phyloP scores from a whole-genome alignment of 2,888 invertebrate species.

The Meghimatium bilineatum region DNA sequence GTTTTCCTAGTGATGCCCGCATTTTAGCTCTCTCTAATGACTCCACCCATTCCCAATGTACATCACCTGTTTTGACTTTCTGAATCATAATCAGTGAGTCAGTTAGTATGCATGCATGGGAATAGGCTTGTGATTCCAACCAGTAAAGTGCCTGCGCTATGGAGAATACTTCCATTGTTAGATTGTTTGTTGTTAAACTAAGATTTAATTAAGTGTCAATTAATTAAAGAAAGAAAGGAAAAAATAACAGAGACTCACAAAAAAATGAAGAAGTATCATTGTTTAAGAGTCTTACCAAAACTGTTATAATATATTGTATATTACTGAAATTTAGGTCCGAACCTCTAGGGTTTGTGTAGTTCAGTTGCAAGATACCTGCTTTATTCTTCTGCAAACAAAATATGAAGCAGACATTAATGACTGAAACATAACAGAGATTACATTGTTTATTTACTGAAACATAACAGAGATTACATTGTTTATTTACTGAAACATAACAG shows the following conservation, averaged over 20 bases:
- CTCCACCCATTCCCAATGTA: no score
- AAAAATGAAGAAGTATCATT: not conserved
- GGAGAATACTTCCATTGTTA: no score
- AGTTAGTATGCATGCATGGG: no score
- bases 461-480: not conserved
- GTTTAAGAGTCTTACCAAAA: not conserved
- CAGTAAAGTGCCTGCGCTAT: no score
- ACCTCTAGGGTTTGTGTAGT: not conserved
- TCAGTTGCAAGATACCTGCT: not conserved
- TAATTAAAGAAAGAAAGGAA: not conserved
- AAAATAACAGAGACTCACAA: not conserved
- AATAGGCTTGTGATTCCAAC: no score
- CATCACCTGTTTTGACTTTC: no score
- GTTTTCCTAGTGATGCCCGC: no score
- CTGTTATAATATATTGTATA: not conserved
- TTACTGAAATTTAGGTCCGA: not conserved
- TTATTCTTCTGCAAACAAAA: conserved; percentile 2
- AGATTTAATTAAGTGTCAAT: no score
- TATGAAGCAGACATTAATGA: not conserved
- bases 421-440: not conserved
- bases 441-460: not conserved
- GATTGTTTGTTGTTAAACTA: no score
- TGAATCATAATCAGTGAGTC: no score
- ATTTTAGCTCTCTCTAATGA: no score
- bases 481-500: not conserved